Evolutionary conservation across 1,140 invertebrate species (phyloP), one percentile per base, ranked within the genome.

Genomic region (Caerostris extrusa): DNA sequence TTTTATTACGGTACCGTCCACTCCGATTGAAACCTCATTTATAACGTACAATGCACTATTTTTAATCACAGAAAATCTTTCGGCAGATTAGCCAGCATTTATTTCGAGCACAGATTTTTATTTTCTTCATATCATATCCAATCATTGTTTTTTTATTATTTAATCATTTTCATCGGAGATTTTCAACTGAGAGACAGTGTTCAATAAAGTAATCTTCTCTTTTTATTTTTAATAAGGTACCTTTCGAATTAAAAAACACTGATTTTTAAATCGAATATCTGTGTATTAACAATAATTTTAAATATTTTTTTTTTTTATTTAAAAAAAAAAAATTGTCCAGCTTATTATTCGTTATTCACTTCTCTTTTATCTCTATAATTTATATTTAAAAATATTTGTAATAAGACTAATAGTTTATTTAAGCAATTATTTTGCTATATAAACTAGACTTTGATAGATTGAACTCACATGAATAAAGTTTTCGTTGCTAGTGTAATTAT

Each of bases 31-130:
- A 77, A 12, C 34, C 8, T 77, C 34, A 50, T 77, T 77, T 50
- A 7, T 53, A 53, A 77, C 8, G 53, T 34, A 12, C 71, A 77
- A 77, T 10, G 34, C 71, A 77, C 34, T 50, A n/a, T 77, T 77
- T 77, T 50, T 77, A 77, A 77, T 77, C 71, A 50, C 50, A 50
- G 50, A 53, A 77, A 77, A 77, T 10, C 71, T 34, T 50, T 77
- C 71, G 14, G 34, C 71, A 50, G 71, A 77, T 77, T 77, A 77
- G 71, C 53, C 14, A 77, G 34, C 34, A 77, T 77, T 50, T 77
- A 50, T 77, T 50, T 77, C 12, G 14, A 34, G 53, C 10, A 50
- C 5, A 77, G 3, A 50, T 77, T 77, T 77, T 77, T 12, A 3
- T 50, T 2, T 77, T 53, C 50, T 12, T 53, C 8, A 50, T 12